Evolutionary conservation across 2,888 invertebrate species (phyloP), one percentile per base, ranked within the genome.

Genomic region (Habrosyne pyritoides): DNA sequence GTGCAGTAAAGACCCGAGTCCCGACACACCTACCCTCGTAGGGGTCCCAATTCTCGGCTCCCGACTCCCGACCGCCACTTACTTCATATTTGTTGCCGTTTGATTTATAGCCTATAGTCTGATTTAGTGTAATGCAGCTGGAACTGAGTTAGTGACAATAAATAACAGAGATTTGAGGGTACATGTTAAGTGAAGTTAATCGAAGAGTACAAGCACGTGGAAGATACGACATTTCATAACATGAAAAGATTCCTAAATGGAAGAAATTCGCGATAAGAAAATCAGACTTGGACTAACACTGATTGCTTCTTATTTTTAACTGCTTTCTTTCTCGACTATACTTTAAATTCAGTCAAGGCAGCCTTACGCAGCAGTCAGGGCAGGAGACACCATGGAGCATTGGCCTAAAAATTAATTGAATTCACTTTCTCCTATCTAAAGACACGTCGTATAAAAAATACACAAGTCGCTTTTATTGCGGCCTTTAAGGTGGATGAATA

Each of bases 401-500:
- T 33, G 1, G 2, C 42, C 18, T 7, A 42, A 42, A 42, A 18
- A 42, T 42, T 18, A 42, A 18, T 18, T 18, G 42, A 61, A 55
- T 55, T 52, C 54, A 18, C 18, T 50, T 28, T 28, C 51, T 8
- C 47, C 47, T 53, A 42, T 36, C 53, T 48, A 51, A 50, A 54
- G 57, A 75, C 75, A 75, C 70, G 59, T 67, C 67, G 66, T 67
- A 70, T 69, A 80, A 80, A 81, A 81, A 82, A 77, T 80, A 82
- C 79, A 81, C 82, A 75, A 83, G 84, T 83, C 83, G 82, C 83
- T 89, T 91, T 91, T 89, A 91, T 89, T 86, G 84, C 81, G 80
- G 87, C 83, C 86, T 89, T 91, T 89, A 91, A 91, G 90, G 91
- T 91, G 91, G 91, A 91, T 91, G 89, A 91, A 89, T 89, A 90